phyloP scores from a whole-genome alignment of 2,888 invertebrate species.

The Patella ulyssiponensis region DNA sequence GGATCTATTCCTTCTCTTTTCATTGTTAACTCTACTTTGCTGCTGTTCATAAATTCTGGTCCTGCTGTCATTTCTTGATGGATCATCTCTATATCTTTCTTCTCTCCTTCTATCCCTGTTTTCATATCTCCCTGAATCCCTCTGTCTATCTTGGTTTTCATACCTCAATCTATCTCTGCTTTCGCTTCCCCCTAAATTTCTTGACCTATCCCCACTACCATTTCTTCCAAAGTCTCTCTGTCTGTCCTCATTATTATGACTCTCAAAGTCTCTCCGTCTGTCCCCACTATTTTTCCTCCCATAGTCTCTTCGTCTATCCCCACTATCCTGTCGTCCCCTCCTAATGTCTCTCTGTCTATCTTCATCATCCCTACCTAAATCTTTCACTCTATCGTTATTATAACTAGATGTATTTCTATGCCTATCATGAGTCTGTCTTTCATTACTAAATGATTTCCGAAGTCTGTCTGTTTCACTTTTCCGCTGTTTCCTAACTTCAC shows the following conservation, averaged over 20 bases:
- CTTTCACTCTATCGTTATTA: background rate
- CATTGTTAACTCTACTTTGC: slow-evolving; percentile 10
- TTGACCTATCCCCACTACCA: slow-evolving; percentile 9
- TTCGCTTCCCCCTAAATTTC: slow-evolving; percentile 1
- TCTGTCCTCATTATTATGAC: background rate
- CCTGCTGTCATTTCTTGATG: slow-evolving; percentile 10
- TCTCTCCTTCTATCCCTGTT: slow-evolving; percentile 3
- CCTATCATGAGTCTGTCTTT: slow-evolving; percentile 3
- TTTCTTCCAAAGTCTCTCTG: slow-evolving; percentile 25
- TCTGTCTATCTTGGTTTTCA: slow-evolving; percentile 17
- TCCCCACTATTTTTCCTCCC: slow-evolving; percentile 14
- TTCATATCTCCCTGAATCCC: slow-evolving; percentile 19
- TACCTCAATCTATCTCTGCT: background rate
- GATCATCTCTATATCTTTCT: slow-evolving; percentile 6
- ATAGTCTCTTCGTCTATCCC: slow-evolving; percentile 14
- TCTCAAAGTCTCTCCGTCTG: slow-evolving; percentile 6
- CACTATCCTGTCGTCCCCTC: slow-evolving; percentile 13
- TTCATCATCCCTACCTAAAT: slow-evolving; percentile 18
- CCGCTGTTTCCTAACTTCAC: background rate
- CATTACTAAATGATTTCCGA: too few species aligned
- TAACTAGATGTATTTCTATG: background rate
- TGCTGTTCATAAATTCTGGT: slow-evolving; percentile 7
- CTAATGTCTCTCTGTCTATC: slow-evolving; percentile 12
- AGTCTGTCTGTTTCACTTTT: background rate
- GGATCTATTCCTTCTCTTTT: slow-evolving; percentile 1